Conservation (phyloP, 2,113 vertebrate genomes). For the Vulpes lagopus region DNA sequence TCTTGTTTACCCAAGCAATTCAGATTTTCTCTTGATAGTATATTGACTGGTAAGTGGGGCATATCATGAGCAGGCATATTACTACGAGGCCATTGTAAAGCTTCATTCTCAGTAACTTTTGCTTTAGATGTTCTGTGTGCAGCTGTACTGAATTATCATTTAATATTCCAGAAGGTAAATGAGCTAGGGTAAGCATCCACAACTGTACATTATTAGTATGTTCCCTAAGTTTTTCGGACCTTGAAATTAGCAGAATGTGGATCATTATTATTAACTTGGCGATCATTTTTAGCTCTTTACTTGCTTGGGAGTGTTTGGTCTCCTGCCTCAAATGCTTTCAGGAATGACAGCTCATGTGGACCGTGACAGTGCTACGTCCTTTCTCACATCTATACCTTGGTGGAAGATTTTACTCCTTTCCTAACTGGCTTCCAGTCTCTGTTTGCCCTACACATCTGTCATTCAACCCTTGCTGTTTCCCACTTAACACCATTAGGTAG, state of each 20-base stretch:
- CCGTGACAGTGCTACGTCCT: not conserved
- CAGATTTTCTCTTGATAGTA: not conserved
- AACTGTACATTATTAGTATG: not conserved
- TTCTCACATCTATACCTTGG: not conserved
- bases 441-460: rapidly evolving
- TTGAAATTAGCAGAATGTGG: not conserved
- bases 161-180: not conserved
- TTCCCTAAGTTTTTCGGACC: not conserved
- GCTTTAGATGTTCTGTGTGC: not conserved
- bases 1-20: not conserved
- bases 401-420: not conserved
- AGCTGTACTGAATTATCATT: not conserved
- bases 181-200: not conserved
- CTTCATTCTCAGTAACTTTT: not conserved
- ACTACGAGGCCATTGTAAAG: not conserved
- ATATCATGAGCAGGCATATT: rapidly evolving
- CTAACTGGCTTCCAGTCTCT: not conserved
- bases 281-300: not conserved
- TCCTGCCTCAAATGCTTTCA: not conserved
- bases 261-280: not conserved
- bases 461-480: not conserved
- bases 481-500: not conserved
- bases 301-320: not conserved
- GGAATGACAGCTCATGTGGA: not conserved
- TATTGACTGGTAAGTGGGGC: not conserved